phyloP scores from a whole-genome alignment of 1,140 invertebrate species.

The Mizuhopecten yessoensis region DNA sequence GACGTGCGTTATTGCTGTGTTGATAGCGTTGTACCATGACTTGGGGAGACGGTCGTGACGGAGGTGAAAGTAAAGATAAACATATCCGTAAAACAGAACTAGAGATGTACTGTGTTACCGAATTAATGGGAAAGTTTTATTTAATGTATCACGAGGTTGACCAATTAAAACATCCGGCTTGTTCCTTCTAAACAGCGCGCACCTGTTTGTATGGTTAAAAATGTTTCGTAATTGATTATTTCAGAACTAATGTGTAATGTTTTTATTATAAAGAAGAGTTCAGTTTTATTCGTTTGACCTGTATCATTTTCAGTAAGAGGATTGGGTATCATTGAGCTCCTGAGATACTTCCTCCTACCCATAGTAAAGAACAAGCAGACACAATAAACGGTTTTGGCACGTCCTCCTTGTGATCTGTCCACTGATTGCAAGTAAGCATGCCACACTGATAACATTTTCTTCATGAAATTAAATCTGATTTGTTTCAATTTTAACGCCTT shows the following conservation, averaged over 20 bases:
- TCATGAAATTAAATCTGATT: neutral
- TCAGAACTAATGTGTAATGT: neutral
- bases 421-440: neutral
- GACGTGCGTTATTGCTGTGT: no score
- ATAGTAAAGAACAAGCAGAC: neutral
- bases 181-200: neutral
- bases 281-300: neutral
- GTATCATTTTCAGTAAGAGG: neutral
- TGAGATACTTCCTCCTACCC: neutral
- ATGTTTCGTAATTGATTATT: neutral
- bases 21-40: neutral
- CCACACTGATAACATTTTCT: neutral
- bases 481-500: neutral
- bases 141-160: neutral
- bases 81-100: neutral
- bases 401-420: neutral
- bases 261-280: neutral
- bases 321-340: neutral
- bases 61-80: neutral
- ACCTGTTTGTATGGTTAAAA: neutral
- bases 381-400: neutral
- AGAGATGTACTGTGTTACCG: neutral
- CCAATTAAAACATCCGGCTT: neutral
- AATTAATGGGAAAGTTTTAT: neutral
- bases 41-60: neutral